Base-by-base conservation (phyloP, 2,888 invertebrate species). In the Ramazzottius varieornatus region DNA sequence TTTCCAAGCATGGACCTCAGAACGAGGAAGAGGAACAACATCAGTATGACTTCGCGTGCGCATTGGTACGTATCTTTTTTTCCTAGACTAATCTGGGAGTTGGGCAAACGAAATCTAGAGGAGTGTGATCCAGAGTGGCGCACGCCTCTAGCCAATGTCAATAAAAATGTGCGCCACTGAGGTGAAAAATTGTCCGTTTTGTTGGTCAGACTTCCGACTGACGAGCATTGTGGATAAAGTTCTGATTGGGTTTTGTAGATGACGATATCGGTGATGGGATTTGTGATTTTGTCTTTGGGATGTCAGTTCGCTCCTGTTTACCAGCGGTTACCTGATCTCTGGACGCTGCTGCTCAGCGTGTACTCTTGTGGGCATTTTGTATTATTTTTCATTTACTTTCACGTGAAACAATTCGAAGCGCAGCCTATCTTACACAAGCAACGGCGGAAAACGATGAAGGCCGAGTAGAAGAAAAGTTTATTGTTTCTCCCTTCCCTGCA, bases 231-330 rank as follows among this genome's bases (percentile, higher is more conserved):
- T 29, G 29, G 54, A 16, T 54, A 4, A 8, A 24, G 13, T 54
- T 13, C 4, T 29, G 4, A 24, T 29, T 54, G 54, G 16, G 4
- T 24, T 54, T 54, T 54, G 8, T 29, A 24, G 29, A 54, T 54
- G 29, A 54, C 29, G 4, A 24, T 54, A 29, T 54, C 54, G 20
- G n/a, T 54, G 13, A 24, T 24, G n/a, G 54, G 54, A 54, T 54
- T 54, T 54, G 54, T 29, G 20, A 24, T 16, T 54, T 29, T 54
- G 24, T 54, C 54, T 4, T 4, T 29, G 24, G 54, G 16, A 8
- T 54, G 54, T 54, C n/a, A 54, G 29, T 54, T 54, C 54, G 54
- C 54, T 24, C 54, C 54, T 8, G 29, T 54, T 29, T 54, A 54
- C 29, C 54, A 8, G 8, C 54, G 54, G 20, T 29, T 13, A 24